Evolutionary conservation across 2,113 vertebrate species (phyloP).

Genomic region (Nothocercus julius): DNA sequence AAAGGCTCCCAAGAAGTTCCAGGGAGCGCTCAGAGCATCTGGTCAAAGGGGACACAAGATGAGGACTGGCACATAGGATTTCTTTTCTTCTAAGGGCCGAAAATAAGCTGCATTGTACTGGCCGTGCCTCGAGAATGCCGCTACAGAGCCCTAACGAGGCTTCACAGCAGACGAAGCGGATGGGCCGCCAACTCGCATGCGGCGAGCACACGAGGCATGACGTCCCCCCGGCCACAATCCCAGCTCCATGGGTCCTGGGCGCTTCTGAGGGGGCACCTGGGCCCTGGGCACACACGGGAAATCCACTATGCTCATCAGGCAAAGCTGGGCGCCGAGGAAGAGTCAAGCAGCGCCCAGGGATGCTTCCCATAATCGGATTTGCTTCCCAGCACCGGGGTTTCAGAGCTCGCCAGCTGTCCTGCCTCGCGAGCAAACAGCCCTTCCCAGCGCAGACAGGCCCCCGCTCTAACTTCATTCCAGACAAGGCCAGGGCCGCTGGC

Average conservation of each 20-base stretch:
- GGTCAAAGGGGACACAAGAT: neutral
- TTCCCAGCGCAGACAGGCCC: neutral
- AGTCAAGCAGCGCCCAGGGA: constrained; percentile 50
- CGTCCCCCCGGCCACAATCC: neutral
- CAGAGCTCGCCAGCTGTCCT: constrained; percentile 54
- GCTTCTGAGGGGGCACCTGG: constrained; percentile 68
- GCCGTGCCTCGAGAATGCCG: neutral
- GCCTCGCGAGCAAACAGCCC: constrained; percentile 52
- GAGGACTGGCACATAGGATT: neutral
- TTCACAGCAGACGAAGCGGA: constrained; percentile 52
- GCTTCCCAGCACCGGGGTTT: neutral
- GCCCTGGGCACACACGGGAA: constrained; percentile 52
- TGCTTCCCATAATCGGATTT: constrained; percentile 65
- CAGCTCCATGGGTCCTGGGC: constrained; percentile 59
- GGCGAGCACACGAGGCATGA: neutral
- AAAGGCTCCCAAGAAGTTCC: neutral
- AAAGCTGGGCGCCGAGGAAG: constrained; percentile 58
- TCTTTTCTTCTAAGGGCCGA: neutral
- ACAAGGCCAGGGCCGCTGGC: neutral
- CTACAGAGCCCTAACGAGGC: constrained; percentile 38
- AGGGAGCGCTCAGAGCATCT: neutral
- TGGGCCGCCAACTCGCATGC: constrained; percentile 37
- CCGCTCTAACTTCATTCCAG: neutral
- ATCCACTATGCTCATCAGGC: constrained; percentile 69
- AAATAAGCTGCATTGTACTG: neutral